Evolutionary conservation across 2,888 invertebrate genomes (phyloP).

Genomic region (Rhamnusium bicolor): DNA sequence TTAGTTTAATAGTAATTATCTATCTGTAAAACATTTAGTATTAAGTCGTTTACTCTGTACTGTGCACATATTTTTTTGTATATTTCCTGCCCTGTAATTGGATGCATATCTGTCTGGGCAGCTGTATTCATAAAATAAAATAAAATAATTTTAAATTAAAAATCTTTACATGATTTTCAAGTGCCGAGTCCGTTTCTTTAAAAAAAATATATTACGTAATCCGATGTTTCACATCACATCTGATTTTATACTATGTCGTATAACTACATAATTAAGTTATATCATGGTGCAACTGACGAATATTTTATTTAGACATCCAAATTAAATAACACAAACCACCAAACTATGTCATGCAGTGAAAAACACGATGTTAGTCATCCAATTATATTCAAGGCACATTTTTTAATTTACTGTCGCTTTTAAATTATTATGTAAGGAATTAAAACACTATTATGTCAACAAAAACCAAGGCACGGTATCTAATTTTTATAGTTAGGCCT

Average conservation of each 20-base stretch:
- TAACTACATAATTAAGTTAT: neutral
- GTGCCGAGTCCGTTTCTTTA: no score
- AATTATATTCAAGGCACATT: slow-evolving; percentile 30
- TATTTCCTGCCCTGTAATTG: no score
- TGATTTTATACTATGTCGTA: neutral
- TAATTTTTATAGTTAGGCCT: slow-evolving; percentile 16
- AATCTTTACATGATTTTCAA: no score
- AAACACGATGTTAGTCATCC: slow-evolving; percentile 31
- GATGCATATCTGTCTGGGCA: no score
- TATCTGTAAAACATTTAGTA: no score
- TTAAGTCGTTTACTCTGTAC: no score
- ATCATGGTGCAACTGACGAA: neutral
- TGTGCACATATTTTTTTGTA: no score
- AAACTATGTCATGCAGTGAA: slow-evolving; percentile 16
- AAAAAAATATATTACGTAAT: neutral
- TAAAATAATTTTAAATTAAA: no score
- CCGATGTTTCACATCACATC: neutral
- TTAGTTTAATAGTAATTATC: no score
- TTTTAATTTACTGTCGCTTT: slow-evolving; percentile 40
- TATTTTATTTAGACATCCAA: slow-evolving; percentile 2
- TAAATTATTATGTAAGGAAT: slow-evolving; percentile 25
- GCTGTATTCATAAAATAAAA: no score
- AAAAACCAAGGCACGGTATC: neutral
- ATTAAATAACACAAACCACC: slow-evolving; percentile 3
- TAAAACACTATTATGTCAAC: neutral